Evolutionary conservation across 2,797 vertebrate species (phyloP), one percentile per base, ranked within the genome.

Genomic region (Hydrophis major): DNA sequence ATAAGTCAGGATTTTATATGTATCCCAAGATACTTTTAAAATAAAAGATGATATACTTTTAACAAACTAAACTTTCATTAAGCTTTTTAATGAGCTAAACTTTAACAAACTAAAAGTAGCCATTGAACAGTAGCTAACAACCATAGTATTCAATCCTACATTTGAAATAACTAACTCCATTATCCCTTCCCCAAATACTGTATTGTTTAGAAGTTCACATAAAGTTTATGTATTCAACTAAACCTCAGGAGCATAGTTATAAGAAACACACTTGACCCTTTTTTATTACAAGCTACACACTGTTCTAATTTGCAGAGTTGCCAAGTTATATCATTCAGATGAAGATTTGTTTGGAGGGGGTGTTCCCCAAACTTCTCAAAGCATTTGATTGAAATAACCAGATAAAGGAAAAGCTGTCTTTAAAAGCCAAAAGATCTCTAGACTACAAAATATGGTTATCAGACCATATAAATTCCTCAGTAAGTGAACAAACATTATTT

Each of bases 131-230:
- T 95, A 93, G 95, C 96, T 98, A 98, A 97, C 97, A 96, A 96
- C 96, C 95, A 94, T 97, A 96, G 95, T 97, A 97, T 63, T 97
- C 94, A 97, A 92, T 96, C 92, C 95, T 95, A 87, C 87, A 97
- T 95, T 95, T 91, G 96, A 97, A 96, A 97, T 95, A 96, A 95
- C 90, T 95, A 92, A 37, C 3, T 14, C 4, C 22, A 83, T 47
- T 60, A 61, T 95, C 97, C 97, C 50, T 95, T 74, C 32, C 18
- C 4, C 42, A 83, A 25, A 83, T 83, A 83, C 47, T 47, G 37
- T 83, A 83, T 83, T 83, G 78, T 96, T 97, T 97, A 98, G 92
- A 96, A 97, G 98, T 99, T 99, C 98, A 98, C 87, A 78, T 90
- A 96, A 97, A 98, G 98, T 98, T 98, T 98, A 98, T 93, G 92